Evolutionary conservation across 1,140 invertebrate genomes (phyloP), one percentile per base, ranked within the genome.

Genomic region (Ceratitis capitata): DNA sequence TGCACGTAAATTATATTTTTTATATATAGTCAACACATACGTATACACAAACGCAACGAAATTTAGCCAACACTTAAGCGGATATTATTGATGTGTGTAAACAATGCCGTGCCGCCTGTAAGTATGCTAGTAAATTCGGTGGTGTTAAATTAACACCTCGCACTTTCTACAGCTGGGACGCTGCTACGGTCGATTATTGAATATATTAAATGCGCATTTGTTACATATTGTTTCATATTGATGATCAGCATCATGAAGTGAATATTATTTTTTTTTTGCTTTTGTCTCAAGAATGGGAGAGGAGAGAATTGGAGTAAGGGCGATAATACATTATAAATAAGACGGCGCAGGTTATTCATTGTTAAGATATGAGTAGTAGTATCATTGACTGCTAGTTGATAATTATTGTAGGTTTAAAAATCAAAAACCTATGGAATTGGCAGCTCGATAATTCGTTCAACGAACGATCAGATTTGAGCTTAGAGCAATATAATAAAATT

Each of bases 201-300:
- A 90, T 89, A 90, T 88, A 90, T 90, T 90, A 90, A 90, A 90
- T 89, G 87, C 85, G 86, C 88, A 90, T 90, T 90, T 89, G 86
- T 90, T 87, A 88, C 84, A 74, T 51, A 83, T 90, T 89, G 86
- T 90, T 87, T 87, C 84, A 74, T 51, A 83, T 83, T 83, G 82
- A 83, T 83, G 42, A 83, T 53, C 42, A 51, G 82, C 26, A 78
- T 78, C 23, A 78, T 78, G 69, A 78, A 78, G 69, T 78, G 69
- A 45, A 47, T 78, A 47, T 78, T 61, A 26, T 29, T 26, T 16
- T 56, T 56, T 14, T 53, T 16, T 53, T 56, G n/a, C 51, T 56
- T 78, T 78, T 78, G 19, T 10, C n/a, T 29, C n/a, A 26, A 19
- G 5, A 29, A 61, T 1, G 39, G 69, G n/a, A 12, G 56, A 49